These are phyloP conservation scores for Empidonax traillii DNA, from an alignment of 2,113 vertebrate species.

Conservation along the genomic window DNA sequence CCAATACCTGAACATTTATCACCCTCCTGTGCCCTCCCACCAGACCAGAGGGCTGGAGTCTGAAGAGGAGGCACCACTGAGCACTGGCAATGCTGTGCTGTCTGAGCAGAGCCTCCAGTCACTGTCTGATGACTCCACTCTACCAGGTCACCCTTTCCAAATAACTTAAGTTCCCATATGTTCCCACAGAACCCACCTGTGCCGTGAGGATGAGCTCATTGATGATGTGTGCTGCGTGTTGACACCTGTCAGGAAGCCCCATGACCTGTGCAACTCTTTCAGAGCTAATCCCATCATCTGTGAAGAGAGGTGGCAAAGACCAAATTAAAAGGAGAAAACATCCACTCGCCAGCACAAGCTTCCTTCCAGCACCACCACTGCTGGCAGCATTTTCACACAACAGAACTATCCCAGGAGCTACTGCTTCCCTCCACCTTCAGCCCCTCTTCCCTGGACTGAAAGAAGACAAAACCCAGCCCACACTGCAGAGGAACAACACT, in stretches of 20 bases:
- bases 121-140: neutral
- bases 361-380: neutral
- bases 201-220: constrained; percentile 94
- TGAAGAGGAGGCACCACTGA: neutral
- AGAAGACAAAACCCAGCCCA: neutral
- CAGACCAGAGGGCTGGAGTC: neutral
- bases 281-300: constrained; percentile 94
- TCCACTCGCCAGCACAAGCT: neutral
- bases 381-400: neutral
- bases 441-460: neutral
- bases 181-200: constrained; percentile 79
- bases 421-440: constrained; percentile 35
- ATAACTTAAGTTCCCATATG: neutral
- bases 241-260: constrained; percentile 94
- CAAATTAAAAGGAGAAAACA: constrained; percentile 4
- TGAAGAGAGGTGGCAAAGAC: constrained; percentile 18
- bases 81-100: neutral
- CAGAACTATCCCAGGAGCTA: neutral
- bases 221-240: constrained; percentile 95
- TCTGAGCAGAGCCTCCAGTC: neutral
- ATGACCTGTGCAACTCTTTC: constrained; percentile 95
- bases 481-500: neutral
- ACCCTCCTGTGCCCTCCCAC: neutral
- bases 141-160: neutral
- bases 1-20: fast-evolving